A percentile compares a stretch with the other conserved stretches of the same genome.
phyloP scores from a whole-genome alignment of 2,113 vertebrate species.

The Tapirus terrestris region DNA sequence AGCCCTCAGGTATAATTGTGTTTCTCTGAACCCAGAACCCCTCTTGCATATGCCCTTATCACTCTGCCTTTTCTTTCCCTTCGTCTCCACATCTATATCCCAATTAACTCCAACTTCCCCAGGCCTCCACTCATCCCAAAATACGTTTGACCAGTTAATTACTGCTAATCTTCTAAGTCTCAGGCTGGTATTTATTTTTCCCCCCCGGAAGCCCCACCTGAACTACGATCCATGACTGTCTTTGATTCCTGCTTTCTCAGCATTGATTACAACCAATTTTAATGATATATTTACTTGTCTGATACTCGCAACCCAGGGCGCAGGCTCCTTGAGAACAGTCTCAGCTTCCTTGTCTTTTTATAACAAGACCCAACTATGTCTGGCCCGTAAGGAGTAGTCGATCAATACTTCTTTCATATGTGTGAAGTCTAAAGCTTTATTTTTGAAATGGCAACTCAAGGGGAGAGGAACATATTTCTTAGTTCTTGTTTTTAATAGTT shows the following conservation, averaged over 20 bases:
- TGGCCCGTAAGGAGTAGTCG: background rate
- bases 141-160: background rate
- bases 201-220: background rate
- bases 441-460: background rate
- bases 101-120: background rate
- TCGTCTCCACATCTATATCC: background rate
- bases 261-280: background rate
- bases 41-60: background rate
- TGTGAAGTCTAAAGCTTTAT: background rate
- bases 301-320: background rate
- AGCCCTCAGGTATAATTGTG: background rate
- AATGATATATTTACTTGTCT: background rate
- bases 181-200: background rate
- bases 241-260: background rate
- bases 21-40: background rate
- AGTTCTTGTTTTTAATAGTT: background rate
- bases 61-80: background rate
- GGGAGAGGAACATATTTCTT: background rate
- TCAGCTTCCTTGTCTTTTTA: background rate
- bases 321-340: background rate
- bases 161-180: background rate
- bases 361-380: background rate
- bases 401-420: background rate
- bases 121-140: background rate
- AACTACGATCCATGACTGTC: background rate